Conservation (phyloP, 1,140 invertebrate species). For the Caerostris darwini region DNA sequence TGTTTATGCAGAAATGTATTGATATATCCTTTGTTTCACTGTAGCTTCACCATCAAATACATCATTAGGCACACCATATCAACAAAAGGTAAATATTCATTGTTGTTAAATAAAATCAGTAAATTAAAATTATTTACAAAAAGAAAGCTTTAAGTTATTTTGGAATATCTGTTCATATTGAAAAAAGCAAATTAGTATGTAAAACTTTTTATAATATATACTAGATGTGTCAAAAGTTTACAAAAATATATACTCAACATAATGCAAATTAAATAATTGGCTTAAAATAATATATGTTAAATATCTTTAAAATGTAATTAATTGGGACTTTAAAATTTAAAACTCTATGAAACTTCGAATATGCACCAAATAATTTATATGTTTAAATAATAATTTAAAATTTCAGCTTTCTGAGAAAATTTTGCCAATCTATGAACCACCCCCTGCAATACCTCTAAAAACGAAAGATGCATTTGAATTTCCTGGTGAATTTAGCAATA, state of each 20-base stretch:
- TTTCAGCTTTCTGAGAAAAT: background rate
- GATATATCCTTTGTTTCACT: background rate
- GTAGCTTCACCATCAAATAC: background rate
- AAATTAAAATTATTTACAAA: background rate
- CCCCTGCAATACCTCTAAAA: conserved; percentile 66
- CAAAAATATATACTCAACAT: too few species aligned
- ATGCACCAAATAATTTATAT: too few species aligned
- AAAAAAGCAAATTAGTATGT: too few species aligned
- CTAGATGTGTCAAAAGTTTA: too few species aligned
- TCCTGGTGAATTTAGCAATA: conserved; percentile 6
- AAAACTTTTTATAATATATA: too few species aligned
- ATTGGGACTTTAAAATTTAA: too few species aligned
- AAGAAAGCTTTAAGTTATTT: background rate
- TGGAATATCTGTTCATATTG: too few species aligned
- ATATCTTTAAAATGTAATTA: too few species aligned
- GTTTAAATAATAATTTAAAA: background rate
- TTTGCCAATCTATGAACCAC: background rate
- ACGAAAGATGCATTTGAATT: conserved; percentile 74
- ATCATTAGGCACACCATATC: background rate
- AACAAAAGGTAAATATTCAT: background rate
- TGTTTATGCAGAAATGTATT: background rate
- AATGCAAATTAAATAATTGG: too few species aligned
- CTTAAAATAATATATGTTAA: too few species aligned
- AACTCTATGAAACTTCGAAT: too few species aligned
- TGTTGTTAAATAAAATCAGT: background rate